A percentile compares a stretch with the other conserved stretches of the same genome.
Evolutionary conservation across 2,888 invertebrate genomes (phyloP).

Genomic region (Cylindroiulus punctatus): DNA sequence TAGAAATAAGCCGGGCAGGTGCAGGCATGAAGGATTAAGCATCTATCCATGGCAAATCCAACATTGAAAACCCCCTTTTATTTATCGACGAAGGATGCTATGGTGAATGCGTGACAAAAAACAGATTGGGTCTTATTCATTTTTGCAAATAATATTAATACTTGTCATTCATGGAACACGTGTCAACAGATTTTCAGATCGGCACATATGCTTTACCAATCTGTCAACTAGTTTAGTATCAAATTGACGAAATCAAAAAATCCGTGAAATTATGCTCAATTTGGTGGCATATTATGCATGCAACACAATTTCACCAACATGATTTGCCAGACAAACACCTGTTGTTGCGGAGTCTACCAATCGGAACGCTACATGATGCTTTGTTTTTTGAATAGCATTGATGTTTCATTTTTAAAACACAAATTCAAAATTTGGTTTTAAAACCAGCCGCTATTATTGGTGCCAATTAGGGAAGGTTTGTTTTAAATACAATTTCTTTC

Average conservation of each 20-base stretch:
- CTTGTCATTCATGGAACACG: neutral
- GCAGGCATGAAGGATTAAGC: neutral
- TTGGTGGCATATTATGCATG: no score
- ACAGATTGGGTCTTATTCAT: constrained; percentile 10
- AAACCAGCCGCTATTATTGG: no score
- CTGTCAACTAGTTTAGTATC: neutral
- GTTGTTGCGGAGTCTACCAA: no score
- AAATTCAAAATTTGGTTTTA: no score
- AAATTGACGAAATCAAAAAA: neutral
- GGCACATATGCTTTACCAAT: neutral
- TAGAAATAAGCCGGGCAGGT: constrained; percentile 2
- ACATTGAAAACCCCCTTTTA: constrained; percentile 10
- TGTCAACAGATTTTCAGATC: neutral
- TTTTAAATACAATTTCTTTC: no score
- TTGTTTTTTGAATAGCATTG: no score
- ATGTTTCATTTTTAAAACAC: no score
- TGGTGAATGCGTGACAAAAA: constrained; percentile 18
- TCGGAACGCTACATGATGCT: no score
- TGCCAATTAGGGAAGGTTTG: no score
- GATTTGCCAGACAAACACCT: no score
- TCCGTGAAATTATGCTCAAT: neutral
- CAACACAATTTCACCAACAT: no score
- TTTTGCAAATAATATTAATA: constrained; percentile 1
- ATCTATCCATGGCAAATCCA: neutral
- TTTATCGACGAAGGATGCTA: neutral